Conservation (phyloP, 1,140 invertebrate species). For the Macrocentrus cingulum region DNA sequence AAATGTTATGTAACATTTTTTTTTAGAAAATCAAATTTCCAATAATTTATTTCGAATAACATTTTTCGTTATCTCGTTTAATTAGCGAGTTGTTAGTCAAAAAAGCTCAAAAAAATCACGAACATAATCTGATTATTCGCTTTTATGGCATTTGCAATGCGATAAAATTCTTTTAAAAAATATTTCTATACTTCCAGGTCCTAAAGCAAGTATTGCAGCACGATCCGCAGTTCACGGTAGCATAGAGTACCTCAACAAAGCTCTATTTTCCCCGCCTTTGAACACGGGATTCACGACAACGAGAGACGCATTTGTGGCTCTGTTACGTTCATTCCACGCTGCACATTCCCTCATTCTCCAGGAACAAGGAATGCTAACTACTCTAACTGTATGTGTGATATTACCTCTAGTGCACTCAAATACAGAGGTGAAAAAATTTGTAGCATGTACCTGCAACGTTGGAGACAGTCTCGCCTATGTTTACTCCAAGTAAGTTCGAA, state of each 20-base stretch:
- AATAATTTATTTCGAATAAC: too few relatives aligned
- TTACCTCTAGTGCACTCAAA: slow-evolving; percentile 60
- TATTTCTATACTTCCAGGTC: slow-evolving; percentile 55
- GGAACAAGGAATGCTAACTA: slow-evolving; percentile 84
- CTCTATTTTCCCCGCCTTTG: slow-evolving; percentile 63
- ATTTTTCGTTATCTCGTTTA: too few relatives aligned
- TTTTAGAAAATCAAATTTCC: too few relatives aligned
- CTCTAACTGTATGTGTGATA: slow-evolving; percentile 78
- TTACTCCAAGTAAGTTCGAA: slow-evolving; percentile 67
- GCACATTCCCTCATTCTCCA: slow-evolving; percentile 86
- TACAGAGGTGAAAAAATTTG: slow-evolving; percentile 61
- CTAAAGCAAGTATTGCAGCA: slow-evolving; percentile 85
- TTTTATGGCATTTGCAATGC: too few relatives aligned
- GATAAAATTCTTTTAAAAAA: slow-evolving; percentile 4
- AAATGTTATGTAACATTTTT: too few relatives aligned
- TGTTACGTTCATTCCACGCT: slow-evolving; percentile 82
- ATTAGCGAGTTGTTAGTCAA: too few relatives aligned
- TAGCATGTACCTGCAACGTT: slow-evolving; percentile 89
- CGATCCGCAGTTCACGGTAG: slow-evolving; percentile 85
- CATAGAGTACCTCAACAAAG: slow-evolving; percentile 81
- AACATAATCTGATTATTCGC: too few relatives aligned
- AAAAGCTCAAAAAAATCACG: too few relatives aligned
- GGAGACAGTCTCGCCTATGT: slow-evolving; percentile 89
- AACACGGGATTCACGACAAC: slow-evolving; percentile 44
- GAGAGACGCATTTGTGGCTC: slow-evolving; percentile 74